Base-by-base conservation (phyloP, 2,888 invertebrate genomes). In the Arenicola marina region DNA sequence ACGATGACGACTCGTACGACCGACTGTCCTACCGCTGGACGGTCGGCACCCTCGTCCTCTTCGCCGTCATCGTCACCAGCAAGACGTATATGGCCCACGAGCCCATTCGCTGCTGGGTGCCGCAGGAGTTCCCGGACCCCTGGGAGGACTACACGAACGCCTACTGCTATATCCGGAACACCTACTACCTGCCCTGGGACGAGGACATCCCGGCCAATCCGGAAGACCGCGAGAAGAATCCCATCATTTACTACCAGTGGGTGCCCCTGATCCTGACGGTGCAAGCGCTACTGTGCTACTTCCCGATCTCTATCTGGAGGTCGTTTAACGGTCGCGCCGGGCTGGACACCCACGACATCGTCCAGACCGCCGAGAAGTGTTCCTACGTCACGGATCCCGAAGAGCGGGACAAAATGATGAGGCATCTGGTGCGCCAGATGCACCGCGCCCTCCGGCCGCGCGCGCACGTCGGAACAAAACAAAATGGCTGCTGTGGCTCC, bases 211-310 rank as follows among this genome's bases (percentile, higher is more conserved):
- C 80, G 18, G 24, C 29, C 26, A 29, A 18, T 18, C 31, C n/a
- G n/a, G 24, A 44, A 4, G 46, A 24, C 11, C 57, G 57, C 4
- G 57, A 29, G 29, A 28, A 57, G 43, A 1, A 21, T 26, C 58
- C 33, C 21, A 59, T 62, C 51, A 28, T n/a, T n/a, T 62, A 62
- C 68, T 82, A 82, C 67, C 82, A 83, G 69, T 83, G 80, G 85
- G 78, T 84, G 66, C 81, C 85, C 68, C 77, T 85, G 80, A 77
- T 85, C 57, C 78, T 85, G 18, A 79, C 85, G 33, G 76, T 85
- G 32, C 85, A 86, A 70, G 85, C 84, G 18, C 76, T 86, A 58
- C 72, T 86, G 32, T 85, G 85, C 75, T 84, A 85, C 75, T 72
- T 85, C 26, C 85, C 85, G 2, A 81, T 84, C 48, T 77, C 84